A percentile compares a stretch with the other conserved stretches of the same genome.
Conservation (phyloP, 2,113 vertebrate genomes). For the Bos javanicus region DNA sequence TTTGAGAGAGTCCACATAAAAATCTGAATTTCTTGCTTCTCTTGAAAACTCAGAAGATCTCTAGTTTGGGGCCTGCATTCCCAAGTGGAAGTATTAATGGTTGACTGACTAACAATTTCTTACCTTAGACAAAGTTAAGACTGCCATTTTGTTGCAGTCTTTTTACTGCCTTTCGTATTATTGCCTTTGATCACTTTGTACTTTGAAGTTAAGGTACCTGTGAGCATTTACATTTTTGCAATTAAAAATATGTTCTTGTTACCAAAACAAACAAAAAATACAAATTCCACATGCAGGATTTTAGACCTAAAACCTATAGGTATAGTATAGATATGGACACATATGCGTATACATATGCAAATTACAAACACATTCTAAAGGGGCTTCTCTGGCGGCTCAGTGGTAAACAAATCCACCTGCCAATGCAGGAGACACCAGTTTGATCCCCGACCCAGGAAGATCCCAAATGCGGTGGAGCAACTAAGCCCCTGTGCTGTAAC, state of each 20-base stretch:
- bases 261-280: background rate
- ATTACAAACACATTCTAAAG: background rate
- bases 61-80: background rate
- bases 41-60: slow-evolving; percentile 29
- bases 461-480: background rate
- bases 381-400: background rate
- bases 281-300: background rate
- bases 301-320: background rate
- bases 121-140: background rate
- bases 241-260: background rate
- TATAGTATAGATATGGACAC: background rate
- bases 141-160: background rate
- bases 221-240: background rate
- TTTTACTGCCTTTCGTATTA: background rate
- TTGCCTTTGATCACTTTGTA: background rate
- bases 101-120: background rate
- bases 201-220: background rate
- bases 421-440: background rate
- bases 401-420: background rate
- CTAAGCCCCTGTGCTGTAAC: background rate
- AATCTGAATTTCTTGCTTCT: slow-evolving; percentile 18
- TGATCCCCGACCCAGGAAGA: background rate
- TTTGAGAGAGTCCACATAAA: background rate
- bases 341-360: background rate
- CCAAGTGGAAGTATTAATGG: background rate